Conservation (phyloP, 2,797 vertebrate species). For the Takifugu rubripes region DNA sequence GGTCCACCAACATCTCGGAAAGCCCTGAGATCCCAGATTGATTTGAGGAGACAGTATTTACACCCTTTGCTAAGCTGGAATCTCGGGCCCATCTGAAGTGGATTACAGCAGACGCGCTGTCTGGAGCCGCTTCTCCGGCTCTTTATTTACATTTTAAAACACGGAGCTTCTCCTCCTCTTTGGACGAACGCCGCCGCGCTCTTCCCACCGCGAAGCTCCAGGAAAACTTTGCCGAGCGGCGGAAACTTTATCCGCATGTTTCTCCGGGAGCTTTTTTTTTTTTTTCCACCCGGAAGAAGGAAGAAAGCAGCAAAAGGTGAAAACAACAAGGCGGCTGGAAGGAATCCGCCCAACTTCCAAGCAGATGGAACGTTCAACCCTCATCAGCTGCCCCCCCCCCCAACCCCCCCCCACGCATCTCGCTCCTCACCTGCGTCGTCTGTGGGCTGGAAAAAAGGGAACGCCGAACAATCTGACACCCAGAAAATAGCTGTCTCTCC, state of each 20-base stretch:
- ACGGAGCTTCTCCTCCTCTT: not conserved
- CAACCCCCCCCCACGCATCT: too few relatives aligned
- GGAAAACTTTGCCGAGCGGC: not conserved
- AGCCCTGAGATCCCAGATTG: not conserved
- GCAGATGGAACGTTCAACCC: too few relatives aligned
- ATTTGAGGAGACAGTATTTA: not conserved
- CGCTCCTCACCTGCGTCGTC: slow-evolving; percentile 32
- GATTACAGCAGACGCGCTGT: not conserved
- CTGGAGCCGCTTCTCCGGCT: not conserved
- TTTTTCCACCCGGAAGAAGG: too few relatives aligned
- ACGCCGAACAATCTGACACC: slow-evolving; percentile 33
- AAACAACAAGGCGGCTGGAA: slow-evolving; percentile 6
- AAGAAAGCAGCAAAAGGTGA: too few relatives aligned
- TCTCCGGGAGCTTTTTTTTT: too few relatives aligned
- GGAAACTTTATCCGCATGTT: not conserved
- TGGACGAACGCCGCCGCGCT: not conserved
- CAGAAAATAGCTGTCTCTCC: slow-evolving; percentile 68
- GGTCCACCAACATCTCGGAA: not conserved
- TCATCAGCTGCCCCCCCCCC: too few relatives aligned
- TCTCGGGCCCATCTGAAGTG: not conserved
- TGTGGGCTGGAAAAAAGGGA: slow-evolving; percentile 12
- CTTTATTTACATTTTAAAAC: not conserved
- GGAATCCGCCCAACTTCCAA: slow-evolving; percentile 6
- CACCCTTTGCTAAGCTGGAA: not conserved
- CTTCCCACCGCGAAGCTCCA: too few relatives aligned